Evolutionary conservation across 2,113 vertebrate species (phyloP).

Genomic region (Willisornis vidua): DNA sequence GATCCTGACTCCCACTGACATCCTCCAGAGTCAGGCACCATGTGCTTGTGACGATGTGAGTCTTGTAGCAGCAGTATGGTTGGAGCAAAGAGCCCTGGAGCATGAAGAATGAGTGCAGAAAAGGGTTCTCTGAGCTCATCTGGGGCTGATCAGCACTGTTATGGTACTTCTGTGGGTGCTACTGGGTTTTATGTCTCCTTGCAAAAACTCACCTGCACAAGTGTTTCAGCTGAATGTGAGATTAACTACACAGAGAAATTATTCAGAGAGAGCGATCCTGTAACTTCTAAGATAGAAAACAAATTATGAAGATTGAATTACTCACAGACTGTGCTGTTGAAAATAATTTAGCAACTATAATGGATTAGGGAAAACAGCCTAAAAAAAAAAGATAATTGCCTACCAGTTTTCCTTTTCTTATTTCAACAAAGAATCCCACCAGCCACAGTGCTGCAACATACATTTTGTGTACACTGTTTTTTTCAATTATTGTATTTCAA

Average conservation of each 20-base stretch:
- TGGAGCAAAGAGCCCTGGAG: not conserved
- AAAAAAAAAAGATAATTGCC: not conserved
- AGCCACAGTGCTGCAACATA: not conserved
- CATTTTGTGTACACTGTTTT: not conserved
- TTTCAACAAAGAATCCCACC: not conserved
- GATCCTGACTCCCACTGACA: not conserved
- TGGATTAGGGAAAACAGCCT: not conserved
- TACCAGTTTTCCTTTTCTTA: not conserved
- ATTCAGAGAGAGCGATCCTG: not conserved
- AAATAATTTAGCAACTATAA: not conserved
- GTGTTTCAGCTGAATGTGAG: not conserved
- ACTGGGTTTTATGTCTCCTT: not conserved
- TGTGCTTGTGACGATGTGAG: not conserved
- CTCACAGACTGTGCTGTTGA: not conserved
- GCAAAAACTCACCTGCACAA: not conserved
- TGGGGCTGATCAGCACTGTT: not conserved
- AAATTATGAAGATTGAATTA: not conserved
- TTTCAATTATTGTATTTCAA: not conserved
- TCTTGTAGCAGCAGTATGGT: not conserved
- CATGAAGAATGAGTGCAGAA: fast-evolving
- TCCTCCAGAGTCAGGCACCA: not conserved
- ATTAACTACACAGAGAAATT: not conserved
- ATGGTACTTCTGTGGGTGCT: not conserved
- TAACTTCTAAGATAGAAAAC: not conserved
- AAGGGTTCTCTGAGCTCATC: not conserved